Evolutionary conservation across 1,140 invertebrate genomes (phyloP).

Genomic region (Reticulitermes speratus): DNA sequence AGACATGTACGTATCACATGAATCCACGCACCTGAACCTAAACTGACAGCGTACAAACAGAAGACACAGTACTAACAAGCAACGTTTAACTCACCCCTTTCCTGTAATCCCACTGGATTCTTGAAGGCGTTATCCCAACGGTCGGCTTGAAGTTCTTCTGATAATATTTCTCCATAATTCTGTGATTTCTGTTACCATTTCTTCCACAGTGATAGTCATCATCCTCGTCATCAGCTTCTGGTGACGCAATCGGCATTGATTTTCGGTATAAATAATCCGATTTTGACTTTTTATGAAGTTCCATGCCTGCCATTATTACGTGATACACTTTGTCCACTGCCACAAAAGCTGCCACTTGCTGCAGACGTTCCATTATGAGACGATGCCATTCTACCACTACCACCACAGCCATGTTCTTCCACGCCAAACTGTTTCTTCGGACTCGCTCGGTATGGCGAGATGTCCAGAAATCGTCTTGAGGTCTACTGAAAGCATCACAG

Average conservation of each 20-base stretch:
- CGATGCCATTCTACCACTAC: background rate
- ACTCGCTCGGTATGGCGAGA: background rate
- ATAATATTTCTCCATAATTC: background rate
- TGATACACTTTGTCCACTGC: background rate
- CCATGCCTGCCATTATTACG: background rate
- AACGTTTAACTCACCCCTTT: background rate
- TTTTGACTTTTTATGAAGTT: background rate
- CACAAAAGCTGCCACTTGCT: background rate
- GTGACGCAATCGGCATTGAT: background rate
- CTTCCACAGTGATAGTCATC: background rate
- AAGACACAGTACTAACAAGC: too few relatives aligned
- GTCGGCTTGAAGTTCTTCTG: background rate
- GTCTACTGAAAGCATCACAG: background rate
- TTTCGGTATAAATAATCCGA: background rate
- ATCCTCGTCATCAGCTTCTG: background rate
- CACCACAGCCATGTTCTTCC: background rate
- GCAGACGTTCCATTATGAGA: background rate
- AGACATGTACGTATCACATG: too few relatives aligned
- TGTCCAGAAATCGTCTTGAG: background rate
- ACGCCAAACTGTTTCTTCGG: background rate
- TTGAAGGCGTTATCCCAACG: background rate
- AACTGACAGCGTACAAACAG: too few relatives aligned
- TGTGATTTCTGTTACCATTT: background rate
- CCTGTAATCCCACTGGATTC: background rate
- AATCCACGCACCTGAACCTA: too few relatives aligned